Evolutionary conservation across 2,888 invertebrate genomes (phyloP), one percentile per base, ranked within the genome.

Genomic region (Drosophila tripunctata): DNA sequence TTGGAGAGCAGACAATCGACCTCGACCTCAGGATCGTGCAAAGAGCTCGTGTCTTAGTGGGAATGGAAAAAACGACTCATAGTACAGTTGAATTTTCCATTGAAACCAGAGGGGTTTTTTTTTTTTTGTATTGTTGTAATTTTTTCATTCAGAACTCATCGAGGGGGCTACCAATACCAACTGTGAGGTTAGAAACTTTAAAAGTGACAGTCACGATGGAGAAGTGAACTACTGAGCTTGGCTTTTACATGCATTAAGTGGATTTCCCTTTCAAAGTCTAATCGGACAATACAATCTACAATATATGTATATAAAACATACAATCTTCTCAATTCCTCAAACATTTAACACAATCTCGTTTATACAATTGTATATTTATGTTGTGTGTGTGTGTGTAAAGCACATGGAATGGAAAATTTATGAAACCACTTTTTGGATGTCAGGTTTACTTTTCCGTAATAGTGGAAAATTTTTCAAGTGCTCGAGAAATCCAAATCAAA

Each of bases 391-490:
- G 35, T 36, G 36, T 51, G 22, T 56, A 35, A 24, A 47, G 41
- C 47, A 60, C 70, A 67, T 74, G 66, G 62, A 79, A 73, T 79
- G 83, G 78, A 78, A 79, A 83, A 65, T 75, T 75, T 72, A 35
- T 22, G 12, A 70, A 70, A 66, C 60, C 40, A 67, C 52, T 67
- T 64, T 70, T 63, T 22, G 30, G 15, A 48, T 55, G 33, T 75
- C 35, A 41, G n/a, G 48, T 66, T 60, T 55, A 27, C 40, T 51
- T 67, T 57, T 56, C 44, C 43, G 70, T 67, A 68, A 66, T 36
- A 75, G 43, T 67, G 81, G 80, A 78, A 80, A 78, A 62, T 79
- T 81, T 79, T 64, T 21, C 24, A 12, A 43, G 44, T 56, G 45
- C 43, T 27, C 17, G 61, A 56, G 60, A 63, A 66, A 78, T 78